These are phyloP conservation scores for Hoplias malabaricus DNA, from an alignment of 2,113 vertebrate genomes.

Conservation along the genomic window DNA sequence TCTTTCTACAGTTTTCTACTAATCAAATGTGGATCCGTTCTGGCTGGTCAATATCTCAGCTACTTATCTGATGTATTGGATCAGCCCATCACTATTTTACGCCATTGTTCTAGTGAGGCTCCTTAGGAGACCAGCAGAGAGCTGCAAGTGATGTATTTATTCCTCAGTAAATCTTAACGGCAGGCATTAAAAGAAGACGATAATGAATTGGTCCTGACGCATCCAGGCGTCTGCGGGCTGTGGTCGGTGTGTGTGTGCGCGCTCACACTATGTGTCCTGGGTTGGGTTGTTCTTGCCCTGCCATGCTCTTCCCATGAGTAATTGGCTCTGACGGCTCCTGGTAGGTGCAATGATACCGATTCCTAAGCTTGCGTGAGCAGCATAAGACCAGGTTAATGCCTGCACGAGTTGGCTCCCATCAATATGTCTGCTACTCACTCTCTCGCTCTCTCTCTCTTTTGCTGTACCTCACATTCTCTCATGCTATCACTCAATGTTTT, in stretches of 20 bases:
- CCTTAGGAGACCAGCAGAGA: constrained; percentile 46
- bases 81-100: neutral
- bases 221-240: constrained; percentile 18
- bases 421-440: constrained; percentile 60
- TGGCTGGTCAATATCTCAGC: no score
- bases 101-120: neutral
- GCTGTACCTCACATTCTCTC: constrained; percentile 49
- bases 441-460: neutral
- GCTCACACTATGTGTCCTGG: constrained; percentile 4
- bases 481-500: no score
- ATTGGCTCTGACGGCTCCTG: constrained; percentile 75
- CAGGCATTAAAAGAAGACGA: constrained; percentile 62
- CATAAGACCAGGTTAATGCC: constrained; percentile 70
- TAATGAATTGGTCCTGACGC: constrained; percentile 76
- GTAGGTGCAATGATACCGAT: constrained; percentile 71
- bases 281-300: constrained; percentile 44
- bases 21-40: no score
- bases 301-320: constrained; percentile 65
- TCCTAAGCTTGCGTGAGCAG: constrained; percentile 73
- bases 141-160: constrained; percentile 44
- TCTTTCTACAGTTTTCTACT: no score
- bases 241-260: neutral
- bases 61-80: no score
- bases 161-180: constrained; percentile 61
- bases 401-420: constrained; percentile 73